Evolutionary conservation across 2,888 invertebrate genomes (phyloP).

Genomic region (Cantharis nigra): DNA sequence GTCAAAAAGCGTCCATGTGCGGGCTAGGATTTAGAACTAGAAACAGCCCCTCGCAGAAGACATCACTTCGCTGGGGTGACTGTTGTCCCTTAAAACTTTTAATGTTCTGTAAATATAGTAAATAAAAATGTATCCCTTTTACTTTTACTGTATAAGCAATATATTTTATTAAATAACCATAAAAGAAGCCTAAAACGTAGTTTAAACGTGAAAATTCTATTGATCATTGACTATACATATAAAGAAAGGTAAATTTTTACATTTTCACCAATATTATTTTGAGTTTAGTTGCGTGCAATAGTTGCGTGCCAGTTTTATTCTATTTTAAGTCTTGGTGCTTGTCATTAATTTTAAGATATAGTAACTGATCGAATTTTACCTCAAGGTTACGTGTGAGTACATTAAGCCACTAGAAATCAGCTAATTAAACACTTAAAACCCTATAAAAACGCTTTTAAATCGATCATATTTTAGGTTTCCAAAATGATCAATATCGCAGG

Average conservation of each 20-base stretch:
- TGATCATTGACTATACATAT: constrained; percentile 3
- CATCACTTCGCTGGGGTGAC: constrained; percentile 95
- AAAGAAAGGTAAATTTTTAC: constrained; percentile 10
- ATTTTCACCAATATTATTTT: background rate
- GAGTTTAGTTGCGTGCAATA: constrained; percentile 6
- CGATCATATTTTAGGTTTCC: constrained; percentile 42
- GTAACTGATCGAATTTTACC: constrained; percentile 2
- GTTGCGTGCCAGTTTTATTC: constrained; percentile 7
- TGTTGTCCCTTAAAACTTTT: constrained; percentile 64
- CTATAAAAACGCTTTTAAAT: background rate
- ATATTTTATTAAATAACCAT: constrained; percentile 32
- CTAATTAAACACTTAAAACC: background rate
- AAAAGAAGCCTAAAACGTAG: constrained; percentile 21
- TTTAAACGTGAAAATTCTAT: background rate
- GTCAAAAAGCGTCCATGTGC: constrained; percentile 79
- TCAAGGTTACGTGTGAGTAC: constrained; percentile 7
- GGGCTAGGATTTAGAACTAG: constrained; percentile 94
- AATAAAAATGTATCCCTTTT: constrained; percentile 24
- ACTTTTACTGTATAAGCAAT: constrained; percentile 22
- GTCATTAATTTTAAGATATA: constrained; percentile 3
- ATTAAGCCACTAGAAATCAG: background rate
- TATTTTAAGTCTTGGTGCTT: constrained; percentile 1
- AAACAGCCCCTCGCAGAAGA: constrained; percentile 96
- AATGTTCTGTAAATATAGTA: constrained; percentile 20
- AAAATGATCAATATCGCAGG: constrained; percentile 91